A percentile compares a stretch with the other conserved stretches of the same genome.
Conservation (phyloP, 2,888 invertebrate species). For the Drosophila tanythrix region DNA sequence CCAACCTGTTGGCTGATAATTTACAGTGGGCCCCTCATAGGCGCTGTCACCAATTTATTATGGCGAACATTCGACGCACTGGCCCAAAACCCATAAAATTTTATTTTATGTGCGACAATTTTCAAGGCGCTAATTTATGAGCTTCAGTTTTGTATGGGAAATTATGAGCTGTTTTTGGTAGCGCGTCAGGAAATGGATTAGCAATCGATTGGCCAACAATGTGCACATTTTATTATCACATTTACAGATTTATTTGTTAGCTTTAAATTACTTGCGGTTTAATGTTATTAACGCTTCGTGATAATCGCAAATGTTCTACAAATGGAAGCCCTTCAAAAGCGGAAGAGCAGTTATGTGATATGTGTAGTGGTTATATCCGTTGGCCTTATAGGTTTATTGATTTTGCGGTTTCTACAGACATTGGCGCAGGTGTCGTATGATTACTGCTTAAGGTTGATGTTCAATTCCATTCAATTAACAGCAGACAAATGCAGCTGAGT, state of each 20-base stretch:
- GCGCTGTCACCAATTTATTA: constrained; percentile 57
- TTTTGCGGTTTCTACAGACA: constrained; percentile 62
- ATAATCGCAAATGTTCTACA: constrained; percentile 5
- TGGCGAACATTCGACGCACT: constrained; percentile 42
- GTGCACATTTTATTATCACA: constrained; percentile 13
- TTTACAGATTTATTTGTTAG: constrained; percentile 4
- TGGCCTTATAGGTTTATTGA: constrained; percentile 17
- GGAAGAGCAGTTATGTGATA: constrained; percentile 59
- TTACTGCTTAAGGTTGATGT: neutral
- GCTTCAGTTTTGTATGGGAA: constrained; percentile 14
- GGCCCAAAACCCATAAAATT: constrained; percentile 62
- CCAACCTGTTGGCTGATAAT: constrained; percentile 59
- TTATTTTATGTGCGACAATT: constrained; percentile 57
- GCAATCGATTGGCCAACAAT: constrained; percentile 28
- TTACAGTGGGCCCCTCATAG: constrained; percentile 1
- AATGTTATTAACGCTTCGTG: constrained; percentile 16
- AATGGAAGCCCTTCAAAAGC: constrained; percentile 49
- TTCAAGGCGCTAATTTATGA: constrained; percentile 58
- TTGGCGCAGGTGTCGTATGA: constrained; percentile 63
- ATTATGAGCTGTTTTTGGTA: constrained; percentile 33
- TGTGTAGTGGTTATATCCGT: constrained; percentile 2
- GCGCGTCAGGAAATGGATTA: constrained; percentile 27
- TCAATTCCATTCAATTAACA: constrained; percentile 2
- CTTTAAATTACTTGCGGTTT: constrained; percentile 41
- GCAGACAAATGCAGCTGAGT: neutral